phyloP scores from a whole-genome alignment of 2,113 vertebrate species.

The Jacana jacana region DNA sequence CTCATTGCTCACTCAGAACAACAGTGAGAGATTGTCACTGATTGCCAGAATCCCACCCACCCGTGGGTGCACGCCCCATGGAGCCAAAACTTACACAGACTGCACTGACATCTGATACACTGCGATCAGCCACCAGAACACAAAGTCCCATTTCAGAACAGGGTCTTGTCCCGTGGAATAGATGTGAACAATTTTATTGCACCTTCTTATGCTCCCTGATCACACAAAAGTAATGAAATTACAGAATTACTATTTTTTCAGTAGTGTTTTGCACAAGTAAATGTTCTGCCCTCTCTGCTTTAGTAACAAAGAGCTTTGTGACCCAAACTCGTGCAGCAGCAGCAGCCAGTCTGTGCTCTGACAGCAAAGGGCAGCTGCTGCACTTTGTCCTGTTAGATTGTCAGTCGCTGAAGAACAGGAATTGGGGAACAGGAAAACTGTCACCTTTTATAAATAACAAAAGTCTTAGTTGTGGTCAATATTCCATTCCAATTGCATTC shows the following conservation, averaged over 20 bases:
- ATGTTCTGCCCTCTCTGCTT: background rate
- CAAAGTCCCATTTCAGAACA: background rate
- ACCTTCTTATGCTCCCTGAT: background rate
- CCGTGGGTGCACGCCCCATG: background rate
- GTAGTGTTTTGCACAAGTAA: background rate
- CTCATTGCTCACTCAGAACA: background rate
- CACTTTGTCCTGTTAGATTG: no score
- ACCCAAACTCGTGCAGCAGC: background rate
- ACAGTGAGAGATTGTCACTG: background rate
- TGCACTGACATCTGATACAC: background rate
- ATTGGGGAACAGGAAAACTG: background rate
- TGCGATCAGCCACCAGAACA: background rate
- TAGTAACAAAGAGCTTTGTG: background rate
- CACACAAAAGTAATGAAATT: background rate
- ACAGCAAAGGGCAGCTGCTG: no score
- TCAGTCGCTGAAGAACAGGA: background rate
- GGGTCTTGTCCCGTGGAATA: background rate
- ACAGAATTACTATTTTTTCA: background rate
- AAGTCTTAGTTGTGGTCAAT: background rate
- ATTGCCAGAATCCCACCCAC: background rate
- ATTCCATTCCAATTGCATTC: background rate
- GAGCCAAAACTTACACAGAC: background rate
- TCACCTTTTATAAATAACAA: background rate
- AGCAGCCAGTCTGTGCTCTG: no score
- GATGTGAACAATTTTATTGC: background rate